These are phyloP conservation scores for Aphidius ervi DNA, from an alignment of 1,140 invertebrate species.

Conservation along the genomic window DNA sequence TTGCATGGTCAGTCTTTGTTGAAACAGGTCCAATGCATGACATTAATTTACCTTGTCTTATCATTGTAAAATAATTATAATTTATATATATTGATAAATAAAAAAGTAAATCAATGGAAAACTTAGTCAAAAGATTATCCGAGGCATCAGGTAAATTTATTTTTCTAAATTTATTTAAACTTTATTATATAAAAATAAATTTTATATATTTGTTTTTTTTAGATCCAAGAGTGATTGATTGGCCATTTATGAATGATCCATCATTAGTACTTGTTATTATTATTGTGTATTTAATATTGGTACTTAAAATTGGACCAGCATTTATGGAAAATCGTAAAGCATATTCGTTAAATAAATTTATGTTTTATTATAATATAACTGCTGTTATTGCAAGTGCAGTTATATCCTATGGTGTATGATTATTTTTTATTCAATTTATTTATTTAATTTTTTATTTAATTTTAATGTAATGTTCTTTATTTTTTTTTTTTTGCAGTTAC, in stretches of 20 bases:
- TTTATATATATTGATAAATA: too few species aligned
- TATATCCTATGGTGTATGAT: constrained; percentile 53
- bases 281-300: constrained; percentile 55
- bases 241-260: constrained; percentile 65
- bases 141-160: too few species aligned
- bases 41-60: too few species aligned
- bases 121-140: too few species aligned
- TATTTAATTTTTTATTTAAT: not conserved
- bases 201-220: constrained; percentile 33
- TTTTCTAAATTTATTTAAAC: too few species aligned
- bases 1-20: too few species aligned
- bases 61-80: too few species aligned
- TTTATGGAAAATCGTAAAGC: constrained; percentile 61
- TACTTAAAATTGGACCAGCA: constrained; percentile 58
- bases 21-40: too few species aligned
- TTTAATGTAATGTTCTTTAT: not conserved
- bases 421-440: not conserved
- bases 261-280: constrained; percentile 55
- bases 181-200: not conserved
- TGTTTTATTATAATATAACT: constrained; percentile 59
- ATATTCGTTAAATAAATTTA: constrained; percentile 54
- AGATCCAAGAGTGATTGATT: constrained; percentile 78
- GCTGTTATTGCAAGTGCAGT: constrained; percentile 51
- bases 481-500: constrained; percentile 32
- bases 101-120: too few species aligned